These are phyloP conservation scores for Mesoligia furuncula DNA, from an alignment of 2,888 invertebrate species.

Conservation along the genomic window DNA sequence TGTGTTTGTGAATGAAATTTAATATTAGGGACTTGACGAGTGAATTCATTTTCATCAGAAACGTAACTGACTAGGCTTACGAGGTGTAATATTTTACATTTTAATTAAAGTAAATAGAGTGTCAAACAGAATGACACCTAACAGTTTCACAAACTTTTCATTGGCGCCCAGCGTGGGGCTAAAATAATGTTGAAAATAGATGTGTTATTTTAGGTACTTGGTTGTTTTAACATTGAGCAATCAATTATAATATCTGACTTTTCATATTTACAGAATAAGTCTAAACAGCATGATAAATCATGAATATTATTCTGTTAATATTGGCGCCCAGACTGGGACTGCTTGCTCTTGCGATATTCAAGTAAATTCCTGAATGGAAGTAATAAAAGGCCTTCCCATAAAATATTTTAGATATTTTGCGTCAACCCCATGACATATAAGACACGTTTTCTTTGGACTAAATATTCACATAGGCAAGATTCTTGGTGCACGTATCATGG, in stretches of 20 bases:
- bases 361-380: slow-evolving; percentile 28
- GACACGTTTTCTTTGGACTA: slow-evolving; percentile 43
- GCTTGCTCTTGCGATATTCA: slow-evolving; percentile 9
- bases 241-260: slow-evolving; percentile 21
- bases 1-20: slow-evolving; percentile 46
- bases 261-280: slow-evolving; percentile 27
- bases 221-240: slow-evolving; percentile 22
- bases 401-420: slow-evolving; percentile 46
- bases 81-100: slow-evolving; percentile 50
- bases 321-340: slow-evolving; percentile 52
- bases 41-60: slow-evolving; percentile 56
- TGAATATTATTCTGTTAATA: slow-evolving; percentile 19
- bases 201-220: slow-evolving; percentile 29
- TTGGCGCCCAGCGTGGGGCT: slow-evolving; percentile 43
- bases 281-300: slow-evolving; percentile 23
- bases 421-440: slow-evolving; percentile 25
- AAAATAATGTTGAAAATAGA: slow-evolving; percentile 39
- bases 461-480: slow-evolving; percentile 59
- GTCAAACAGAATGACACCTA: slow-evolving; percentile 18
- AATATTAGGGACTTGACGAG: slow-evolving; percentile 37
- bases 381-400: slow-evolving; percentile 40
- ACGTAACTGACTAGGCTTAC: slow-evolving; percentile 47
- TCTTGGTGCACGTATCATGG: slow-evolving; percentile 56
- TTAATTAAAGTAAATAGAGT: slow-evolving; percentile 55
- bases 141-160: slow-evolving; percentile 30